Percentiles rank a stretch among this genome's conserved stretches.
Evolutionary conservation across 2,888 invertebrate genomes (phyloP).

Genomic region (Bugulina stolonifera): DNA sequence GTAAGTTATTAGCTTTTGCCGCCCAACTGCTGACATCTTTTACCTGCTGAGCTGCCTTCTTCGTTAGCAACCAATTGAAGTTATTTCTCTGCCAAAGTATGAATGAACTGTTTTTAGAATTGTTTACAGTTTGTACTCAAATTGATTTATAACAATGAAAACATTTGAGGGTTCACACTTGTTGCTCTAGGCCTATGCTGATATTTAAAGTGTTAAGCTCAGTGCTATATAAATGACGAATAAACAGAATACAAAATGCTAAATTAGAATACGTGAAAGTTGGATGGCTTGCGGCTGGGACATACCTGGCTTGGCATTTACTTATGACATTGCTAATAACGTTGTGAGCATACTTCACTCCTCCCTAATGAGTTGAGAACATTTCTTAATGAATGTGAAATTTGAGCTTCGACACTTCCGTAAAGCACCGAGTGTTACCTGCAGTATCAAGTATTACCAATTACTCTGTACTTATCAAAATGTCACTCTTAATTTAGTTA

Average conservation of each 20-base stretch:
- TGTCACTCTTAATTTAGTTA: too few species aligned
- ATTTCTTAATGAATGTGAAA: conserved; percentile 20
- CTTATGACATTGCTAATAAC: not conserved
- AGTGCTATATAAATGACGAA: conserved; percentile 1
- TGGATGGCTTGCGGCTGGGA: not conserved
- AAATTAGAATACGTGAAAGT: not conserved
- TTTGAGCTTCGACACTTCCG: not conserved
- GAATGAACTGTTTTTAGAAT: too few species aligned
- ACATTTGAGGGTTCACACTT: not conserved
- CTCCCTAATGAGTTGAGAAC: conserved; percentile 8
- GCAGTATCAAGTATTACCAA: too few species aligned
- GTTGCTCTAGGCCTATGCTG: not conserved
- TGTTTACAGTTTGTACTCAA: not conserved
- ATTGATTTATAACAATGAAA: conserved; percentile 7
- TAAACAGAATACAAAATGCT: conserved; percentile 12
- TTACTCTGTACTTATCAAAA: too few species aligned
- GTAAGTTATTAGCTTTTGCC: conserved; percentile 41
- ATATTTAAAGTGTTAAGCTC: not conserved
- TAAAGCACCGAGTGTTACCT: too few species aligned
- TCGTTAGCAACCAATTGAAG: too few species aligned
- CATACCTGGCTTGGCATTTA: conserved; percentile 22
- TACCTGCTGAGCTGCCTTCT: not conserved
- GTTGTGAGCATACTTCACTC: not conserved
- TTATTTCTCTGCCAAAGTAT: too few species aligned
- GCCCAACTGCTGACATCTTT: not conserved